phyloP scores from a whole-genome alignment of 1,140 invertebrate genomes.

The Calosoma granatense region DNA sequence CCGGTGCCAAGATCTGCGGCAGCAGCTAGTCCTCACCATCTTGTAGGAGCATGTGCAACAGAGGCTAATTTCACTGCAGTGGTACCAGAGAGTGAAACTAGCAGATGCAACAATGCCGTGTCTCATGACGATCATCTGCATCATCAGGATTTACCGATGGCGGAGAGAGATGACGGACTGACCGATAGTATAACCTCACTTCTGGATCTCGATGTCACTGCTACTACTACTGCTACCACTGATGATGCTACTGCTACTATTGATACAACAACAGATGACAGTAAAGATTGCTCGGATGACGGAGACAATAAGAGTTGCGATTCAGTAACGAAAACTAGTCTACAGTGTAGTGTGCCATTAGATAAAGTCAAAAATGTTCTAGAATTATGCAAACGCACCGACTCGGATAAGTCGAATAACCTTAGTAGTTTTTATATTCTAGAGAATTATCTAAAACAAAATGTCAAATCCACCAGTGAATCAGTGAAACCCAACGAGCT shows the following conservation, averaged over 20 bases:
- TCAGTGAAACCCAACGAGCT: not conserved
- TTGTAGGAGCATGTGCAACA: slow-evolving; percentile 11
- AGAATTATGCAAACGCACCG: not conserved
- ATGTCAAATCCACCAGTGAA: not conserved
- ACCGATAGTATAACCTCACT: not conserved
- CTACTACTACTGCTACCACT: too few species aligned
- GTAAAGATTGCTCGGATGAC: not conserved
- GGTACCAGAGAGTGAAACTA: not conserved
- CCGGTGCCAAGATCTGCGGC: not conserved
- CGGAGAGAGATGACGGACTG: slow-evolving; percentile 7
- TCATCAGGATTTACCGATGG: not conserved
- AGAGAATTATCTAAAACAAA: not conserved
- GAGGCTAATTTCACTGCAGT: slow-evolving; percentile 16
- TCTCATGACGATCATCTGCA: not conserved
- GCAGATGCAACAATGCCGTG: not conserved
- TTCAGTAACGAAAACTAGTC: slow-evolving; percentile 13
- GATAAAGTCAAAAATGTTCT: slow-evolving; percentile 16
- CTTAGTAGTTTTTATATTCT: not conserved
- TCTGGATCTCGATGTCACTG: not conserved
- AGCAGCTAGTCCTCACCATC: not conserved
- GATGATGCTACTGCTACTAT: not conserved
- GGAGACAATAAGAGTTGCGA: not conserved
- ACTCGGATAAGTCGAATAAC: not conserved
- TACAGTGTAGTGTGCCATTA: slow-evolving; percentile 22
- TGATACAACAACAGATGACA: not conserved